Evolutionary conservation across 2,797 vertebrate species (phyloP), one percentile per base, ranked within the genome.

Genomic region (Girardinus metallicus): DNA sequence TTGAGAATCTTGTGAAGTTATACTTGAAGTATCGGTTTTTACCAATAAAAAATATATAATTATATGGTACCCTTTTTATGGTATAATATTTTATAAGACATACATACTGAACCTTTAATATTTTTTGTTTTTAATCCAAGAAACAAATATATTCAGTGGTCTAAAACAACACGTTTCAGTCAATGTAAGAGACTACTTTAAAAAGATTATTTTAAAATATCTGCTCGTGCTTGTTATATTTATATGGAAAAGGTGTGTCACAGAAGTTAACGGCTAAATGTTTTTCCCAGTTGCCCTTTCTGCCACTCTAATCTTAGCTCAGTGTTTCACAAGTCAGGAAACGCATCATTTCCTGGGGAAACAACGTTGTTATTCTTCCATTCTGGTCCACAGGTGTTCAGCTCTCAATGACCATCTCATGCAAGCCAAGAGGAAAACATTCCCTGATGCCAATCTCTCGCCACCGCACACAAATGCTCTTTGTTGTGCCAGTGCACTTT

Each of bases 301-400:
- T 85, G 31, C 77, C n/a, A n/a, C 87, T 88, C 83, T 91, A 89
- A 91, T 90, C 89, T 87, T 49, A 55, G 82, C 89, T 86, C 43
- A 57, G 82, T 90, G 85, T 91, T 87, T 86, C 82, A 75, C n/a
- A 23, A 78, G 84, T 88, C 87, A 86, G 93, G 93, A 94, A 93
- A 92, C 80, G 4, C 90, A 91, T 92, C 76, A 93, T 93, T 95
- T 95, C 93, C 92, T 88, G 83, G 77, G 82, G 83, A 91, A 93
- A 95, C 95, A 95, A 88, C 84, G 91, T 85, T 91, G 91, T 93
- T 88, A 87, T 95, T 94, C 92, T 94, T 75, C 85, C 87, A 84
- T 88, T 85, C 88, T 86, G 84, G 88, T 85, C 85, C 89, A 92
- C 95, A 95, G 95, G 94, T 95, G 95, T 94, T 92, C 84, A 80